phyloP scores from a whole-genome alignment of 2,113 vertebrate species.

The Antennarius striatus region DNA sequence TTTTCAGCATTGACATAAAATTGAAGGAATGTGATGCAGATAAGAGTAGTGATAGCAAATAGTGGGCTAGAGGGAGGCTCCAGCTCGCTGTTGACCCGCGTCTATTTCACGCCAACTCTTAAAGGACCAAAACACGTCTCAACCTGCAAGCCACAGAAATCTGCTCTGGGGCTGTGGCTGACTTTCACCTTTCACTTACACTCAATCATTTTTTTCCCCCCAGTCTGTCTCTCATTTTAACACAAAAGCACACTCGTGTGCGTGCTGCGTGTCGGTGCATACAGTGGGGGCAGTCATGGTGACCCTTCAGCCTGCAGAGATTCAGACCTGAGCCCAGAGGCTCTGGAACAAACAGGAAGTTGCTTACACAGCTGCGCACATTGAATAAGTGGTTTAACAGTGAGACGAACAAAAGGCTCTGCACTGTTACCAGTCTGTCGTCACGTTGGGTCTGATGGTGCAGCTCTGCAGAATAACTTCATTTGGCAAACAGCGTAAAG shows the following conservation, averaged over 20 bases:
- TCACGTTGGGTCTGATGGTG: no score
- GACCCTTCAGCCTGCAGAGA: not conserved
- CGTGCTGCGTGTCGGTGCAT: no score
- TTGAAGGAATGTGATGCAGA: no score
- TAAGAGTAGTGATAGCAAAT: no score
- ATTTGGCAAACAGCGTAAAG: no score
- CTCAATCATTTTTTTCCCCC: not conserved
- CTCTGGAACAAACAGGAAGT: conserved; percentile 11
- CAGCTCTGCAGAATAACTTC: no score
- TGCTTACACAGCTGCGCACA: conserved; percentile 50
- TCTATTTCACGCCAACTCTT: conserved; percentile 38
- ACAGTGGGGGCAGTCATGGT: no score
- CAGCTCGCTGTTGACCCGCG: conserved; percentile 44
- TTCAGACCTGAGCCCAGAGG: not conserved
- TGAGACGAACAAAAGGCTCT: not conserved
- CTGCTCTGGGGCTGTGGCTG: conserved; percentile 28
- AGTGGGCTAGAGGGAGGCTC: no score
- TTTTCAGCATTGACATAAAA: no score
- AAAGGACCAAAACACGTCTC: conserved; percentile 43
- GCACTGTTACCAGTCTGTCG: no score
- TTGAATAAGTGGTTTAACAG: conserved; percentile 19
- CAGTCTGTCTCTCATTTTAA: not conserved
- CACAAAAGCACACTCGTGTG: not conserved
- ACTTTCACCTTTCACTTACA: conserved; percentile 48
- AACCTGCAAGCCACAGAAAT: conserved; percentile 59